Evolutionary conservation across 2,113 vertebrate species (phyloP).

Genomic region (Indicator indicator): DNA sequence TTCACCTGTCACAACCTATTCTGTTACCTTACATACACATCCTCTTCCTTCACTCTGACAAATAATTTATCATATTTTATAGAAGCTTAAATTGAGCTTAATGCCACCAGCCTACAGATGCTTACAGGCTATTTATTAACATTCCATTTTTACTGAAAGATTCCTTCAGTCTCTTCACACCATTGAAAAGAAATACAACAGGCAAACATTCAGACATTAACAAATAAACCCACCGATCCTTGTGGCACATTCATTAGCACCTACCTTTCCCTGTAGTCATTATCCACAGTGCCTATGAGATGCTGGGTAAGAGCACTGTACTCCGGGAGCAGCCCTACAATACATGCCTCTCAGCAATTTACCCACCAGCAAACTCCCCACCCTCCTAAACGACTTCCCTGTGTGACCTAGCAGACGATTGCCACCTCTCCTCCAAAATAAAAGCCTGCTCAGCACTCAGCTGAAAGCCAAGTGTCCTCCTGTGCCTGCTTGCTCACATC

Average conservation of each 20-base stretch:
- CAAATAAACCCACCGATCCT: background rate
- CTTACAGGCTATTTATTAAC: background rate
- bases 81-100: background rate
- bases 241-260: conserved; percentile 12
- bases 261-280: conserved; percentile 91
- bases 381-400: conserved; percentile 49
- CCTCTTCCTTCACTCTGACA: background rate
- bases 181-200: background rate
- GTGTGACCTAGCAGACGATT: conserved; percentile 62
- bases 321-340: conserved; percentile 21
- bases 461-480: background rate
- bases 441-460: conserved; percentile 62
- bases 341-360: conserved; percentile 30
- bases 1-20: background rate
- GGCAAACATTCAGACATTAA: background rate
- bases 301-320: conserved; percentile 20
- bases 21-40: background rate
- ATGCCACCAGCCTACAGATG: background rate
- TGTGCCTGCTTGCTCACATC: background rate
- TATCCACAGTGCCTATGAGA: conserved; percentile 33
- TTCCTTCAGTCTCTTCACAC: background rate
- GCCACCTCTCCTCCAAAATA: conserved; percentile 76
- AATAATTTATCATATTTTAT: background rate
- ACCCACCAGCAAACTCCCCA: conserved; percentile 51
- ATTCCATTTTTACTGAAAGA: background rate